Conservation (phyloP, 1,140 invertebrate species). For the Sinella curviseta region DNA sequence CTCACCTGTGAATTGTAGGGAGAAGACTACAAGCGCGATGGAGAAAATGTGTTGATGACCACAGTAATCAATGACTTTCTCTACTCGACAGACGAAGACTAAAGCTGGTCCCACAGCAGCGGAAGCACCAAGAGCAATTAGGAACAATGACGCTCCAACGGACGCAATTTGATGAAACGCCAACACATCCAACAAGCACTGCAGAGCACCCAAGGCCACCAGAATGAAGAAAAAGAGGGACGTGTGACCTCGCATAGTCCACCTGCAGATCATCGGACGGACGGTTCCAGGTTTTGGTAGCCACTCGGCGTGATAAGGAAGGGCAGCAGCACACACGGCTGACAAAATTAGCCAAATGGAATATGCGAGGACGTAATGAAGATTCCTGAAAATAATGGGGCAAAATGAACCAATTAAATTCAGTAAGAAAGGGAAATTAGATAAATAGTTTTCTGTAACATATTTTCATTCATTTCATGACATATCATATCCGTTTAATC, state of each 20-base stretch:
- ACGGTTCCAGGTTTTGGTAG: conserved; percentile 43
- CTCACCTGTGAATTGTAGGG: conserved; percentile 47
- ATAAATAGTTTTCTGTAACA: not conserved
- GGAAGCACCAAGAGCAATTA: conserved; percentile 42
- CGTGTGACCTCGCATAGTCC: conserved; percentile 39
- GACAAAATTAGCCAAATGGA: conserved; percentile 39
- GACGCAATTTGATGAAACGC: conserved; percentile 41
- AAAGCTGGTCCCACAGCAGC: conserved; percentile 40
- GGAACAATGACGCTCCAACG: conserved; percentile 33
- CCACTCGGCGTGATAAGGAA: conserved; percentile 48
- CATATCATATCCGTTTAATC: too few species aligned
- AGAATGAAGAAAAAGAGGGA: conserved; percentile 41
- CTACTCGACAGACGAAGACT: conserved; percentile 46
- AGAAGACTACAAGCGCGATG: conserved; percentile 46
- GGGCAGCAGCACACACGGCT: conserved; percentile 16
- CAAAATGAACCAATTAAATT: not conserved
- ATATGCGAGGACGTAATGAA: conserved; percentile 41
- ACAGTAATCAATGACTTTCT: conserved; percentile 49
- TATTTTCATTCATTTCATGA: not conserved
- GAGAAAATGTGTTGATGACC: conserved; percentile 46
- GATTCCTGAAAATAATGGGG: conserved; percentile 32
- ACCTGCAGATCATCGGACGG: conserved; percentile 42
- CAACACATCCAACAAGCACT: conserved; percentile 43
- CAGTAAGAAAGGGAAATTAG: not conserved
- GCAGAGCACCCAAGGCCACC: conserved; percentile 37